A percentile compares a stretch with the other conserved stretches of the same genome.
Conservation (phyloP, 2,888 invertebrate genomes). For the Pherbina coryleti region DNA sequence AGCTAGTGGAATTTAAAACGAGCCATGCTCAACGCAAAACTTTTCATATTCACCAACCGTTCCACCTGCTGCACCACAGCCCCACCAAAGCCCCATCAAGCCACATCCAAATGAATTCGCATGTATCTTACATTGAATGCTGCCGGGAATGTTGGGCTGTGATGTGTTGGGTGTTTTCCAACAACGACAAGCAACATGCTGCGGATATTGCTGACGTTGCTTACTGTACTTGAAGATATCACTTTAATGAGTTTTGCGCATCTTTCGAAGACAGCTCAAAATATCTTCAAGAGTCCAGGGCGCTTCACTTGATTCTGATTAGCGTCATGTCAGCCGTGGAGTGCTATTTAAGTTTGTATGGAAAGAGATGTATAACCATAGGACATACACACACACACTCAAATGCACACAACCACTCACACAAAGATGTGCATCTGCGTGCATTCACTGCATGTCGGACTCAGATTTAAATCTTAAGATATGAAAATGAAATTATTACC, state of each 20-base stretch:
- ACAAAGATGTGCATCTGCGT: not conserved
- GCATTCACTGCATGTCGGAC: not conserved
- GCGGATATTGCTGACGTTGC: not conserved
- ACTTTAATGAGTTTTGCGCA: constrained; percentile 66
- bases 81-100: no score
- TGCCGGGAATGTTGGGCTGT: not conserved
- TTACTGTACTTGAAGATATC: constrained; percentile 62
- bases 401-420: not conserved
- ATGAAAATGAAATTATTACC: constrained; percentile 18
- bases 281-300: not conserved
- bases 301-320: constrained; percentile 66
- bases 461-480: constrained; percentile 24
- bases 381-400: not conserved
- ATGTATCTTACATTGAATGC: not conserved
- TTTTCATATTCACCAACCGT: no score
- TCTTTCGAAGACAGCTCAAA: constrained; percentile 47
- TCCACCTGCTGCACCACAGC: no score
- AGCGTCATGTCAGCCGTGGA: constrained; percentile 66
- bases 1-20: no score
- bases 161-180: not conserved
- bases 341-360: constrained; percentile 15
- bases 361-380: not conserved
- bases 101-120: no score
- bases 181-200: not conserved
- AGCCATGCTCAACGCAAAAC: no score